A percentile compares a stretch with the other conserved stretches of the same genome.
Conservation (phyloP, 2,797 vertebrate genomes). For the Catamblyrhynchus diadema region DNA sequence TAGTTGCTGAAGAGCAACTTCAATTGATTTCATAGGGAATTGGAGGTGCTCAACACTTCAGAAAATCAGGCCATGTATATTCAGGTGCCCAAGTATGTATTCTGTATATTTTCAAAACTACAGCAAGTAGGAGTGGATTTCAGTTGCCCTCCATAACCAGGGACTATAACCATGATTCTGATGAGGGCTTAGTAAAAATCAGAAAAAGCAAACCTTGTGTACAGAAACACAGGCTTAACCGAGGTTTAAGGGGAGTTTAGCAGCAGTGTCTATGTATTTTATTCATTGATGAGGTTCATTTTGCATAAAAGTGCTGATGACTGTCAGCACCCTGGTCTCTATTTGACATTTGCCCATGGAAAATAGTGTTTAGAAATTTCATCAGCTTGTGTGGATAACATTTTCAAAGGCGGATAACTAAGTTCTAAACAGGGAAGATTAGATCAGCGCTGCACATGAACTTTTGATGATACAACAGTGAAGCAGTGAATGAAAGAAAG, state of each 20-base stretch:
- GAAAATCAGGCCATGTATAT: background rate
- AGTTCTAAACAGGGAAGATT: background rate
- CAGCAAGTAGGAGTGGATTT: background rate
- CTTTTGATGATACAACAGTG: background rate
- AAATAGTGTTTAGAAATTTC: background rate
- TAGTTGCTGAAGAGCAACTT: background rate
- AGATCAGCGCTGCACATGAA: rapidly evolving
- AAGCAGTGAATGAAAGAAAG: background rate
- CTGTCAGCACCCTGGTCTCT: background rate
- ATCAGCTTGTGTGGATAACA: background rate
- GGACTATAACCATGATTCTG: background rate
- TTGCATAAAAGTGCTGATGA: background rate
- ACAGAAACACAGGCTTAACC: background rate
- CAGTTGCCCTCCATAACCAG: background rate
- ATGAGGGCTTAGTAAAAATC: background rate
- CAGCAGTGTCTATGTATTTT: background rate
- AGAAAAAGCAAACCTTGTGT: background rate
- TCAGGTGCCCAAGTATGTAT: background rate
- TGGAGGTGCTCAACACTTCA: background rate
- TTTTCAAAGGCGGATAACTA: background rate
- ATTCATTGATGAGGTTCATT: background rate
- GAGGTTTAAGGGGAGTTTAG: background rate
- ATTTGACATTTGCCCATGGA: background rate
- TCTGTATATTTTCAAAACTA: background rate
- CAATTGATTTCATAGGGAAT: background rate